A percentile compares a stretch with the other conserved stretches of the same genome.
phyloP scores from a whole-genome alignment of 2,113 vertebrate genomes.

The Campylomormyrus tamandua region DNA sequence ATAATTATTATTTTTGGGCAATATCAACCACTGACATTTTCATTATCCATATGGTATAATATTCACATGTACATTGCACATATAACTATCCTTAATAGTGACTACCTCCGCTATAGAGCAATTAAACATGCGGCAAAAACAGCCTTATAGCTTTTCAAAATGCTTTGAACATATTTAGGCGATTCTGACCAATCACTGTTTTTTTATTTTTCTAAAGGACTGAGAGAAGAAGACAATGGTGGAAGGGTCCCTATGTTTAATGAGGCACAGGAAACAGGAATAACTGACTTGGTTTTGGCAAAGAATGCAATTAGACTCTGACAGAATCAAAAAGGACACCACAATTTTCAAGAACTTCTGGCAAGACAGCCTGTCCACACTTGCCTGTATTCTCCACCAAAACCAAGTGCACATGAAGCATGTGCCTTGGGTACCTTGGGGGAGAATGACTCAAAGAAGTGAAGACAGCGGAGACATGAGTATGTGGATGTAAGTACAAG shows the following conservation, averaged over 20 bases:
- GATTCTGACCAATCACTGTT: neutral
- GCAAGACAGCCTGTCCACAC: neutral
- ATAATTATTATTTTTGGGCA: neutral
- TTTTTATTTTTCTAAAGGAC: neutral
- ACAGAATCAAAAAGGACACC: neutral
- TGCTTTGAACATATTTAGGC: neutral
- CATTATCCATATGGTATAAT: neutral
- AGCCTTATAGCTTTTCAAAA: neutral
- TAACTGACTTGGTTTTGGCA: neutral
- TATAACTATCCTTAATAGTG: neutral
- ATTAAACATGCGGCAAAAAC: neutral
- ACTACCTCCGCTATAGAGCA: neutral
- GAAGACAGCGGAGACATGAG: no score
- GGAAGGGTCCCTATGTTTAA: neutral
- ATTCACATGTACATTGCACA: neutral
- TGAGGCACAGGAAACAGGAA: neutral
- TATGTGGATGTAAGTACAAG: no score
- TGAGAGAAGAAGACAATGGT: neutral
- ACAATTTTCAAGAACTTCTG: neutral
- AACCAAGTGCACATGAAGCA: neutral
- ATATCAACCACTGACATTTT: neutral
- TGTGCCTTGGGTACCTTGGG: no score
- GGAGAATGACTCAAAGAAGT: no score
- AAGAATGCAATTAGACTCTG: neutral
- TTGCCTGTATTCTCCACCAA: neutral